Base-by-base conservation (phyloP, 2,797 vertebrate species). In the Australoheros facetus region DNA sequence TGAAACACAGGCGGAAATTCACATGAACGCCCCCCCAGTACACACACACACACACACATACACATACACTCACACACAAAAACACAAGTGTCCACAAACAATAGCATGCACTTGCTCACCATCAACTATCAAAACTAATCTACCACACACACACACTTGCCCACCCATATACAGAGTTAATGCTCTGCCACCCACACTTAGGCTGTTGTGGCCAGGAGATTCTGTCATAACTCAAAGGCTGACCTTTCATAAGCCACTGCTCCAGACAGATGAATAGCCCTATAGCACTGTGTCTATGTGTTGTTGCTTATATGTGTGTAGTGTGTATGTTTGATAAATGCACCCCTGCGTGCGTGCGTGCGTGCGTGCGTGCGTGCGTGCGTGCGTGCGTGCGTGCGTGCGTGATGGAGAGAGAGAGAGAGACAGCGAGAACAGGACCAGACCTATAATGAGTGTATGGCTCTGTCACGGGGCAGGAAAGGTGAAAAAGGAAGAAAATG, bases 191-290 rank as follows among this genome's bases (percentile, higher is more conserved):
- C 93, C 92, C 90, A 93, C 91, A 72, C 89, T 86, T 73, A 77
- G 92, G 83, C 88, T 90, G 90, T 85, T 93, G 88, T 85, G 90
- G 89, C 93, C 91, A 91, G 90, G 89, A 93, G 90, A 93, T 89
- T 89, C 89, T 92, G 91, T 91, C 93, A 93, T 95, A 94, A 94
- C 90, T 94, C 94, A 94, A 88, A 92, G 85, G 66, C 85, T 94
- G 94, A 94, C 94, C 94, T 94, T 94, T 95, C 90, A 92, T 91
- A 91, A 91, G 90, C 90, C 89, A 88, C 84, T 83, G 84, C 90
- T 89, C 87, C 89, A 93, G 91, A 94, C 93, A 93, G 93, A 95
- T 94, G 89, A 93, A 93, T 92, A 91, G 90, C 88, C 85, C 71
- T 51, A 82, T 84, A 89, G 83, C 84, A 30, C 51, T 74, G 69